Evolutionary conservation across 2,797 vertebrate genomes (phyloP).

Genomic region (Oceanodroma leucorhoa): DNA sequence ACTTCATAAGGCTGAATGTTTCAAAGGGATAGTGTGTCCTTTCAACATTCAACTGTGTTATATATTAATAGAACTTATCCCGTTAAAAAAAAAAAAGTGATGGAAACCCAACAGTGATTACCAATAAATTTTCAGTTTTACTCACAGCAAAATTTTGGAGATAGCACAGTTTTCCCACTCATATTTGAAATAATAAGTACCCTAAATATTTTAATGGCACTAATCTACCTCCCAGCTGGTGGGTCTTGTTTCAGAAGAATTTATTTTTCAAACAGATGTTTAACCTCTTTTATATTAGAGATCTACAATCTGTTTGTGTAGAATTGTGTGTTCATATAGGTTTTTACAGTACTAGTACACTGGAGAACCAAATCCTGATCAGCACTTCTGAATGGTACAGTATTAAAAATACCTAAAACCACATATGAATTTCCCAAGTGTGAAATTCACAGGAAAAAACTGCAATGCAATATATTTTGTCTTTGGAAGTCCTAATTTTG

Average conservation of each 20-base stretch:
- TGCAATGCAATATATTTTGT: conserved; percentile 10
- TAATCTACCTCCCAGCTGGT: conserved; percentile 56
- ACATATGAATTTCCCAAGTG: neutral
- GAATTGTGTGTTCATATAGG: neutral
- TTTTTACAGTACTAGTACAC: neutral
- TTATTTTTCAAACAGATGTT: conserved; percentile 20
- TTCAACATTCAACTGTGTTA: neutral
- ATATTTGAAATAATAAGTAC: conserved; percentile 13
- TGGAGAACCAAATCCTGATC: neutral
- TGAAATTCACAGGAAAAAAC: conserved; percentile 33
- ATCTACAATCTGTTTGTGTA: neutral
- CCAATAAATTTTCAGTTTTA: neutral
- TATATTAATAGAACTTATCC: neutral
- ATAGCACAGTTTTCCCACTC: neutral
- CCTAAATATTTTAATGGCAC: conserved; percentile 37
- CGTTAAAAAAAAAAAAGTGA: neutral
- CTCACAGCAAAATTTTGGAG: neutral
- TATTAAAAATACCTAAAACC: conserved; percentile 36
- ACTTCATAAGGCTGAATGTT: neutral
- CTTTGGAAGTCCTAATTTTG: neutral
- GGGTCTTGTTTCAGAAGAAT: conserved; percentile 1
- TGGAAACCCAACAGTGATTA: neutral
- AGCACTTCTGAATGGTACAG: conserved; percentile 37
- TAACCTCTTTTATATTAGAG: neutral
- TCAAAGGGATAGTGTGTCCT: conserved; percentile 17